Conservation (phyloP, 2,113 vertebrate genomes). For the Urocolius indicus region DNA sequence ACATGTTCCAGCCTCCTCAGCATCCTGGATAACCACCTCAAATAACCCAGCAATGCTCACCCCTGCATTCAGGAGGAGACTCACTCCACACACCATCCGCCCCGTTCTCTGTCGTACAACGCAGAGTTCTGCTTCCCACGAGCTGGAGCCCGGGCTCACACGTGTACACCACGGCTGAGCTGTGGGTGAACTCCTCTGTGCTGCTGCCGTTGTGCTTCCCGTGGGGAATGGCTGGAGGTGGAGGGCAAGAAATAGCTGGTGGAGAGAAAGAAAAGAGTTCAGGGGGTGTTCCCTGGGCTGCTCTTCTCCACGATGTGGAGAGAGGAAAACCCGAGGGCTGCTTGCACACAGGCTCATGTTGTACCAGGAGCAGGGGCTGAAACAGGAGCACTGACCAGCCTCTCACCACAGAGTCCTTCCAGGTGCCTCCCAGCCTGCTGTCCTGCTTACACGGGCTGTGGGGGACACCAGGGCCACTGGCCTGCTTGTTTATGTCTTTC, state of each 20-base stretch:
- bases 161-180: not conserved
- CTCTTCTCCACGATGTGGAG: accelerated
- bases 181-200: not conserved
- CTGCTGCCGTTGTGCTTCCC: not conserved
- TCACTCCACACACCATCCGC: conserved; percentile 13
- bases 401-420: accelerated
- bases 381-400: not conserved
- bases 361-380: not conserved
- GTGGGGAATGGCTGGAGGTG: conserved; percentile 32
- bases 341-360: not conserved
- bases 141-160: conserved; percentile 54
- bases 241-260: conserved; percentile 31
- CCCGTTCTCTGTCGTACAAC: not conserved
- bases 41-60: not conserved
- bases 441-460: not conserved
- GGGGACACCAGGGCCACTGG: accelerated
- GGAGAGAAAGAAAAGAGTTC: not conserved
- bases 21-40: too few relatives aligned
- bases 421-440: not conserved
- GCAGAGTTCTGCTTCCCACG: conserved; percentile 35
- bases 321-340: not conserved
- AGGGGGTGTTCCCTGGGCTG: not conserved
- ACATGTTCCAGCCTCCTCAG: too few relatives aligned
- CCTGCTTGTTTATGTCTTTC: not conserved
- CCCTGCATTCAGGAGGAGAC: conserved; percentile 44